Conservation (phyloP, 2,797 vertebrate genomes). For the Mormyrus hasselquistii region DNA sequence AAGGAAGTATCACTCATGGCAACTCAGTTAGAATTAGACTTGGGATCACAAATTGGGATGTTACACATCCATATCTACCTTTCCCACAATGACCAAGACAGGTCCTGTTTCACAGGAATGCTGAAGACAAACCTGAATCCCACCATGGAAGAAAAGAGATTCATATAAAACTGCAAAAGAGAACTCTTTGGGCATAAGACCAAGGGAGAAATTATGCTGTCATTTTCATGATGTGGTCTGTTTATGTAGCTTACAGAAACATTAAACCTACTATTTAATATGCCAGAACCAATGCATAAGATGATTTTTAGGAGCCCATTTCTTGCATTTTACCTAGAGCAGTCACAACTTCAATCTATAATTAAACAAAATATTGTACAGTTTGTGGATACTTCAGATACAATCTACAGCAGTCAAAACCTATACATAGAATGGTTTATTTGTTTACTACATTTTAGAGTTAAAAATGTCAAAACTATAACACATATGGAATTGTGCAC, state of each 20-base stretch:
- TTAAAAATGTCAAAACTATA: neutral
- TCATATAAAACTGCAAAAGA: neutral
- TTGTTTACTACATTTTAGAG: neutral
- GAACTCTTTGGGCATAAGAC: neutral
- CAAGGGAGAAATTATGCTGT: neutral
- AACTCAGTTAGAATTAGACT: neutral
- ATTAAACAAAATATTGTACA: neutral
- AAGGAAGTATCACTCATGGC: neutral
- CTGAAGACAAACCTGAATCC: neutral
- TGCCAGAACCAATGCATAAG: neutral
- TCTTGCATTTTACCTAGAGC: neutral
- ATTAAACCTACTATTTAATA: neutral
- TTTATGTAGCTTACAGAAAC: neutral
- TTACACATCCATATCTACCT: neutral
- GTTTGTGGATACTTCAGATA: neutral
- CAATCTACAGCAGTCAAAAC: neutral
- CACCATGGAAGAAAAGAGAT: neutral
- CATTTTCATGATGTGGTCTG: neutral
- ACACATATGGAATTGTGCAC: neutral
- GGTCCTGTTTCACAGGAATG: neutral
- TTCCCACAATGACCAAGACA: neutral
- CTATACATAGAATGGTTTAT: neutral
- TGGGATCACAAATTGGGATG: neutral
- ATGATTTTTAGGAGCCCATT: neutral
- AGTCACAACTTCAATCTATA: neutral